Evolutionary conservation across 2,888 invertebrate genomes (phyloP), one percentile per base, ranked within the genome.

Genomic region (Prosopocoilus inquinatus): DNA sequence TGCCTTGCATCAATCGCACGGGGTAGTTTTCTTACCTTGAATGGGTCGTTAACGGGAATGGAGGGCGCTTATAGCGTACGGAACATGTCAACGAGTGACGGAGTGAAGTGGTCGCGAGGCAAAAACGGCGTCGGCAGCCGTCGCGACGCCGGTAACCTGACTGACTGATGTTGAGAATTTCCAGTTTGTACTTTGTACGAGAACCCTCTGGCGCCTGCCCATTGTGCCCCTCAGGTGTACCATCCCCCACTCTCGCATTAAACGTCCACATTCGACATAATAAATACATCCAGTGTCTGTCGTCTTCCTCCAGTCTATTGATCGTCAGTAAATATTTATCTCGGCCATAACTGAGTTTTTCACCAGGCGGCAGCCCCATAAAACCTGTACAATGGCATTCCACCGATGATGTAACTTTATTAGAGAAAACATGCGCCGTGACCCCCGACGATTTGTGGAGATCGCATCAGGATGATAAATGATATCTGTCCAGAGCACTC

Each of bases 131-230:
- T 78, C 77, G 71, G 75, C 68, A 63, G 67, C 64, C 67, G 70
- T 63, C 71, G 66, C 69, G 75, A 74, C 75, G 70, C 71, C 73
- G 60, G 67, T 64, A 71, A 75, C 75, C 78, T 73, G 69, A 81
- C 76, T 75, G 73, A 69, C 75, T 67, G 61, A 63, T 60, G 60
- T 60, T 59, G 65, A 61, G 59, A 56, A 57, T 61, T 65, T 65
- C 65, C 66, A 67, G 67, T 65, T 64, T 66, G 66, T 62, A 61
- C 66, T 66, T 68, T 68, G 66, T 66, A 55, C 63, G 63, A 61
- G 64, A 62, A 63, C 64, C 64, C 66, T 58, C 60, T 62, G 67
- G 71, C 72, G 72, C 72, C 69, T 72, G 72, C 68, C 73, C 71
- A 67, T 71, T 72, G 63, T 61, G 63, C 64, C 68, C 70, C 67